Evolutionary conservation across 37 sponge, comb jelly and placozoan genomes (phyloP), one percentile per base, ranked within the genome.

Genomic region (Agelas oroides): DNA sequence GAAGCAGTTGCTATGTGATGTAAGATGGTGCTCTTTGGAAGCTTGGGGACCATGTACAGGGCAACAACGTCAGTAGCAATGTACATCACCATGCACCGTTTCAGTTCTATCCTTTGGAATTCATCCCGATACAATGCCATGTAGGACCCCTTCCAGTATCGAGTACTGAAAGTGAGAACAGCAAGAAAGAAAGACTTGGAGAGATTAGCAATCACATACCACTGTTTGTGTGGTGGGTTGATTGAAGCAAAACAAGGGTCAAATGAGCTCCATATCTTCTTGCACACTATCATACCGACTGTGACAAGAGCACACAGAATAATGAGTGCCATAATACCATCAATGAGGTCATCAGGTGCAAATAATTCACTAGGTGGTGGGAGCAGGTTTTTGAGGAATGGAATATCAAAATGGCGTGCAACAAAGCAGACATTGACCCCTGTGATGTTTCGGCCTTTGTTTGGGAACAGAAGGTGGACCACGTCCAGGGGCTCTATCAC

Each of bases 201-300:
- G 25, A 95, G 24, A 74, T 95, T 95, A 24, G 90, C 96, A 6
- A 92, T 81, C 28, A 95, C 93, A 70, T 95, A 95, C 90, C 93
- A 86, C 64, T 95, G 89, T 85, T 95, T 95, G 75, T 95, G 96
- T 6, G 73, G 16, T 38, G 96, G 96, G n/a, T 27, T 65, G 35
- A 95, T 88, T n/a, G 68, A 30, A 17, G 79, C 73, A 56, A 95
- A 95, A 52, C 53, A 25, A 12, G 69, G 57, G 77, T 92, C 81
- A 28, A 92, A 8, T 13, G 13, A 56, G 21, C 81, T 61, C 80
- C 93, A 86, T 12, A 89, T 18, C 0, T 16, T 53, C 30, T 80
- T 68, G 19, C 40, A 52, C 13, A 83, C 32, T 14, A 86, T 25
- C 61, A 81, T 57, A n/a, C 32, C 71, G 0, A 77, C 39, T 0